Evolutionary conservation across 2,113 vertebrate species (phyloP), one percentile per base, ranked within the genome.

Genomic region (Xiphias gladius): DNA sequence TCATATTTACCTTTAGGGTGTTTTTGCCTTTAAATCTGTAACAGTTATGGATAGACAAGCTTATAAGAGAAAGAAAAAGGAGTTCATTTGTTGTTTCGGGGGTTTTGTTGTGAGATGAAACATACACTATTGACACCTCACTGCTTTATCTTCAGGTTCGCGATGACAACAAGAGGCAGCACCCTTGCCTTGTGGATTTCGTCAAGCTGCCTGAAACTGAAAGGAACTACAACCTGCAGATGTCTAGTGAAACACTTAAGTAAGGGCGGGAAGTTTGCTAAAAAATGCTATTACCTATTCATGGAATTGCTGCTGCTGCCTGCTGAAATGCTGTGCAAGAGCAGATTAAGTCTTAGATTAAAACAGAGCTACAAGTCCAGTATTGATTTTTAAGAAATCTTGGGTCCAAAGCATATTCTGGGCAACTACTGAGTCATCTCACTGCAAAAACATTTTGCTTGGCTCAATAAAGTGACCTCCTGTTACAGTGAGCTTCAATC

Each of bases 231-330:
- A 99, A 99, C 91, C 88, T 99, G 50, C 98, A 99, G 91, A 99
- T 99, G 98, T 99, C 98, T 80, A 97, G 97, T 14, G 98, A 99
- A 96, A 99, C 98, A n/a, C 94, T 99, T 19, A 99, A 99, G 98
- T 99, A 90, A 96, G 97, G 41, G 52, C 0, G 2, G 26, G 55
- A 75, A 39, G 17, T 66, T 69, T 10, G 46, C 32, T 79, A 57
- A 67, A 81, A 79, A 70, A 79, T 79, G 48, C 37, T 73, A 71
- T 91, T 77, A 83, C n/a, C n/a, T 80, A 64, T 79, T 79, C 37
- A 63, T 89, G 50, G 43, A 43, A 22, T 14, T 35, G 62, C 69
- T 28, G 75, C 26, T 20, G 28, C 61, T 72, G 30, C 24, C 62
- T 35, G 58, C 39, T 69, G 68, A 82, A n/a, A 73, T 72, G 80